Evolutionary conservation across 2,113 vertebrate species (phyloP).

Genomic region (Syrmaticus mikado): DNA sequence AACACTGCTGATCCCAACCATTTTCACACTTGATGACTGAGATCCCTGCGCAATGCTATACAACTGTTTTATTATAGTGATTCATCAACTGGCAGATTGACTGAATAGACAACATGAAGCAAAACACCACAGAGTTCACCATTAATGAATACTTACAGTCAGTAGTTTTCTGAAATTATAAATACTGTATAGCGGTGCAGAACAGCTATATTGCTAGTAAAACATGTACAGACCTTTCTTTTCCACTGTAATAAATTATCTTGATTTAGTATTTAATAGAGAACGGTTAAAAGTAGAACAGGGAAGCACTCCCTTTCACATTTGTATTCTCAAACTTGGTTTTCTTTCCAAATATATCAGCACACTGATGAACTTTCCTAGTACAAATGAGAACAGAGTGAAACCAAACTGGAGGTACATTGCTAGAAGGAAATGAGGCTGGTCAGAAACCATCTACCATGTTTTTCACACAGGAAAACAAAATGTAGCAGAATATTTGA

Average conservation of each 20-base stretch:
- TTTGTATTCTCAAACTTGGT: rapidly evolving
- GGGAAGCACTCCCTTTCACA: not conserved
- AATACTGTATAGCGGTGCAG: not conserved
- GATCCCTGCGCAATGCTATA: not conserved
- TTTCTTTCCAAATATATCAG: not conserved
- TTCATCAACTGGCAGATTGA: not conserved
- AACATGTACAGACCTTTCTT: not conserved
- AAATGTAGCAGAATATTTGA: not conserved
- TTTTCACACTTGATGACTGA: not conserved
- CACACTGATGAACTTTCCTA: not conserved
- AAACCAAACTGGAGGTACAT: not conserved
- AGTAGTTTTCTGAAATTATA: not conserved
- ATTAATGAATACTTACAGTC: not conserved
- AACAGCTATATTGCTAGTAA: not conserved
- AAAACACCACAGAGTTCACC: not conserved
- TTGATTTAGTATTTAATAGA: not conserved
- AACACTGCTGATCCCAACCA: not conserved
- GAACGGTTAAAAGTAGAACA: not conserved
- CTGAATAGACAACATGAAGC: not conserved
- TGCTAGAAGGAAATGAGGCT: not conserved
- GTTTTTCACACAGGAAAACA: not conserved
- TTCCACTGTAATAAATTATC: not conserved
- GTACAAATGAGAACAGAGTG: not conserved
- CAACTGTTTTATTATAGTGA: not conserved
- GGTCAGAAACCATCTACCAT: not conserved